Base-by-base conservation (phyloP, 2,113 vertebrate species). In the Scophthalmus maximus region DNA sequence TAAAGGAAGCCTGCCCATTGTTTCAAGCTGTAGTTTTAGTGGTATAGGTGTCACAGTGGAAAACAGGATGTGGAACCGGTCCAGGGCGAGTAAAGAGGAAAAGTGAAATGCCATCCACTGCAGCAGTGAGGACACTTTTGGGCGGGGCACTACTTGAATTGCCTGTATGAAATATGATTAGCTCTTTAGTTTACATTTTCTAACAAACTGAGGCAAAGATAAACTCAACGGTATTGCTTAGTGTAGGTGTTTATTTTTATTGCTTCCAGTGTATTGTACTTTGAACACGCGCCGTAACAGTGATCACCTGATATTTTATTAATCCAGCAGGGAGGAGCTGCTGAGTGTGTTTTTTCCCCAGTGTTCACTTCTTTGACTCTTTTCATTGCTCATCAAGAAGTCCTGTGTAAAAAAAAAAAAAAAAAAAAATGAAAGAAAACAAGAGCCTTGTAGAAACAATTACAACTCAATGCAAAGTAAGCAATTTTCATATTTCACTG, bases 31-130 rank as follows among this genome's bases (percentile, higher is more conserved):
- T 49, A 50, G 32, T 58, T 38, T 70, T 56, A 68, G 29, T 23
- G 26, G 46, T 72, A n/a, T n/a, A 82, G 72, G 67, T 87, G 81
- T 85, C 52, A 38, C 40, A 46, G 29, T 78, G 76, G 82, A 89
- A 84, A 83, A 88, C 92, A 90, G 91, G 87, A 91, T 81, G 68
- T 47, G 26, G 40, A 84, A 59, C 60, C 67, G 77, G 11, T 63
- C 12, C 46, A 36, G 65, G 23, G 62, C 47, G 38, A 42, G 36
- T 10, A 53, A 53, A 63, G 18, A 49, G 69, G 38, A 67, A n/a
- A 65, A 66, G 66, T 18, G 9, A 56, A 63, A 78, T 76, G 34
- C 58, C 65, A 78, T 80, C 58, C 66, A 57, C 46, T 72, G 74
- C 62, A 36, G 36, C 40, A 67, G 12, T 40, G 32, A 61, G 29